phyloP scores from a whole-genome alignment of 2,888 invertebrate genomes.

The Imbricaverruca yamaguchii region DNA sequence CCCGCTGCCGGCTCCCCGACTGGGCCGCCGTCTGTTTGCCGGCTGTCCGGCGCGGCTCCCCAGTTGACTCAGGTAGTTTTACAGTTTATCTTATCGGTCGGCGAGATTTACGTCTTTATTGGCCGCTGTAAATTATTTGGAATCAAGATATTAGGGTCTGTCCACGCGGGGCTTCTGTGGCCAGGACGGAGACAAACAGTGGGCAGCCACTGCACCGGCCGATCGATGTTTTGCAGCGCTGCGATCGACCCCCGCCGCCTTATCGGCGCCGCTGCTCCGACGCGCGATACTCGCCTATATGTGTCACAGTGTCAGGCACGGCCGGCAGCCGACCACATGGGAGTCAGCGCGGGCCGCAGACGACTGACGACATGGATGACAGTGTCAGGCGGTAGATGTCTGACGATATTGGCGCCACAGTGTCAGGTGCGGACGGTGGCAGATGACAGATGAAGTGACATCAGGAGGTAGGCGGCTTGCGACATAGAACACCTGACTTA shows the following conservation, averaged over 20 bases:
- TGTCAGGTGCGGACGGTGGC: no score
- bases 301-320: neutral
- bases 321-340: neutral
- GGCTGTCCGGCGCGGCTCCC: neutral
- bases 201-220: neutral
- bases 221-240: neutral
- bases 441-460: no score
- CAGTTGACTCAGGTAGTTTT: constrained; percentile 10
- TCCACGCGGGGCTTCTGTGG: neutral
- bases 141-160: constrained; percentile 20
- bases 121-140: constrained; percentile 13
- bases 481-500: no score
- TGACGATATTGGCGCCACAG: no score
- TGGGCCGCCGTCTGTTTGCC: neutral
- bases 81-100: constrained; percentile 16
- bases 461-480: no score
- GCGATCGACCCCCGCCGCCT: no score
- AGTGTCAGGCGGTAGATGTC: no score
- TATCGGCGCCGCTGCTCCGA: no score
- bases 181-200: neutral
- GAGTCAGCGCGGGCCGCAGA: no score
- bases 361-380: no score
- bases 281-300: no score
- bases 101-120: constrained; percentile 20
- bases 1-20: neutral